Conservation (phyloP, 2,888 invertebrate species). For the Mesorhabditis sp. region DNA sequence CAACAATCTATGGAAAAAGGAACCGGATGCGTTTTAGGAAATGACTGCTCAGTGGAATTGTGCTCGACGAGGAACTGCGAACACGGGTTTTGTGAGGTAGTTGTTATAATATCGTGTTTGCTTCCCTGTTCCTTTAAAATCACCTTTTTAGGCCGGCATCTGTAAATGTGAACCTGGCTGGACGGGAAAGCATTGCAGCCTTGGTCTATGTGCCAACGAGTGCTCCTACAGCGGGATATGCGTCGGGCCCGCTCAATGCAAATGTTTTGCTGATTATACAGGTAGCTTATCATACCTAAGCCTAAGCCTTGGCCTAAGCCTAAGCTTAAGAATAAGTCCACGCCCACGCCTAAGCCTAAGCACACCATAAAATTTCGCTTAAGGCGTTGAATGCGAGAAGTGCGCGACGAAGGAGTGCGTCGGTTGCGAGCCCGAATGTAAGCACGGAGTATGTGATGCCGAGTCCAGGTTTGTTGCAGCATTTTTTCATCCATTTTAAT, state of each 20-base stretch:
- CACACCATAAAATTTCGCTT: not conserved
- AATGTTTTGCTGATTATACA: constrained; percentile 1
- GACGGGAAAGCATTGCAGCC: not conserved
- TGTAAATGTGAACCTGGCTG: not conserved
- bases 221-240: constrained; percentile 1
- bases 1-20: not conserved
- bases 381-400: not conserved
- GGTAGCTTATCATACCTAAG: not conserved
- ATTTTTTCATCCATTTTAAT: not conserved
- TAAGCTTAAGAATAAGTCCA: not conserved
- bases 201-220: not conserved
- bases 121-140: not conserved
- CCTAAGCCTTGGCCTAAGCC: not conserved
- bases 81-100: not conserved
- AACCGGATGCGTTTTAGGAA: not conserved
- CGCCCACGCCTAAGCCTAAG: not conserved
- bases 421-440: constrained; percentile 43
- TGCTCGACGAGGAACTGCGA: not conserved
- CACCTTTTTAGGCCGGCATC: not conserved
- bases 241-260: not conserved
- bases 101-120: not conserved
- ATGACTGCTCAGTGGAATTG: not conserved
- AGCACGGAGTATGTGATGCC: constrained; percentile 41
- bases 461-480: not conserved
- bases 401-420: constrained; percentile 14